Evolutionary conservation across 1,140 invertebrate genomes (phyloP), one percentile per base, ranked within the genome.

Genomic region (Eupeodes corollae): DNA sequence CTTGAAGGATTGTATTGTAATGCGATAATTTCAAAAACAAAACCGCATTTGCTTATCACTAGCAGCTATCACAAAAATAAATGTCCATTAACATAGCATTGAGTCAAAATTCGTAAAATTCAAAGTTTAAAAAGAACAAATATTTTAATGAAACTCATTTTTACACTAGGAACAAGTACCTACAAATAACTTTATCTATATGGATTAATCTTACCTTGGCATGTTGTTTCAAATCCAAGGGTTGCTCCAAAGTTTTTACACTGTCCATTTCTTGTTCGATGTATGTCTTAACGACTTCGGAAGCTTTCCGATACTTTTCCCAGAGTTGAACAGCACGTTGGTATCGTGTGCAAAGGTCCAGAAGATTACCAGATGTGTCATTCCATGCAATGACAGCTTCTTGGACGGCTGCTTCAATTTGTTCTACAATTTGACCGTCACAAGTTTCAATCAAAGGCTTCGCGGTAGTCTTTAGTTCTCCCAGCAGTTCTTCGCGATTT

Each of bases 301-400:
- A 82, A 2, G 83, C 80, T 56, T 84, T 82, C 18, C 79, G 73
- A 68, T 87, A 88, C 41, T 80, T 75, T 55, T 80, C 72, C 86
- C 86, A 89, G 31, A 88, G 73, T 26, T 79, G 76, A 39, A 85
- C 83, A 3, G 84, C 85, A 62, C 81, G 70, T 55, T 86, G 79
- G 68, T 82, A 82, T 54, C 81, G 80, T 54, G 77, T 79, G 67
- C 83, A 84, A 47, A 88, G 73, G 49, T 79, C 77, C 51, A 78
- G 78, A 49, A 88, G 72, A 63, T 84, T 81, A 52, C 73, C 73
- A 57, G 79, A 80, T 15, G 84, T 87, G 57, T 82, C 80, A 49
- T 84, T 76, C 76, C 85, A 88, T 16, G 82, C 79, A 13, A 79
- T 75, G 35, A 83, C 80, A 2, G 83, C 83, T 59, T 85, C 80